Percentiles rank a stretch among this genome's conserved stretches.
Evolutionary conservation across 2,888 invertebrate species (phyloP).

Genomic region (Morpho deidamia): DNA sequence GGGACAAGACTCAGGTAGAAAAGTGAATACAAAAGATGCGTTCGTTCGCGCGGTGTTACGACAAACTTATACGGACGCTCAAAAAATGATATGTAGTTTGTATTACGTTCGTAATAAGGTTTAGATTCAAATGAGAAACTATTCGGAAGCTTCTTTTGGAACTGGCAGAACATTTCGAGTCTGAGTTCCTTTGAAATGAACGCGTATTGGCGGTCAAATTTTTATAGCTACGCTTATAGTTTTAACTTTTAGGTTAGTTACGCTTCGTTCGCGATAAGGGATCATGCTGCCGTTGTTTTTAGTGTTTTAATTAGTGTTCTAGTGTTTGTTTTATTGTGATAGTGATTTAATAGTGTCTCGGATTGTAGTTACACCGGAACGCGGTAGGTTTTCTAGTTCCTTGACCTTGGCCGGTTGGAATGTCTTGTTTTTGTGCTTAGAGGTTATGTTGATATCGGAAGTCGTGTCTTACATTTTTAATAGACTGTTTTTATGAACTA

Average conservation of each 20-base stretch:
- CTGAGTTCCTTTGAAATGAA: slow-evolving; percentile 51
- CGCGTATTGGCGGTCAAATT: slow-evolving; percentile 67
- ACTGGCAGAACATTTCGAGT: slow-evolving; percentile 35
- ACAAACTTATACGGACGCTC: slow-evolving; percentile 5
- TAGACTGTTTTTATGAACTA: background rate
- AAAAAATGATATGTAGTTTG: slow-evolving; percentile 18
- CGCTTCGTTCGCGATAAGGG: slow-evolving; percentile 42
- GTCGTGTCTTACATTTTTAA: slow-evolving; percentile 5
- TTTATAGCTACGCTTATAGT: slow-evolving; percentile 48
- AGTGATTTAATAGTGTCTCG: slow-evolving; percentile 20
- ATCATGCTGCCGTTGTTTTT: slow-evolving; percentile 35
- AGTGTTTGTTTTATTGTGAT: slow-evolving; percentile 24
- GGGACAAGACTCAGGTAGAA: slow-evolving; percentile 68
- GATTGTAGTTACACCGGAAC: slow-evolving; percentile 23
- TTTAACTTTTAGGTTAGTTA: slow-evolving; percentile 67
- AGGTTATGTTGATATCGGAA: slow-evolving; percentile 18
- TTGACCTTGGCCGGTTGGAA: slow-evolving; percentile 12
- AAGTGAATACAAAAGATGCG: slow-evolving; percentile 62
- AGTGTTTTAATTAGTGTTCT: slow-evolving; percentile 31
- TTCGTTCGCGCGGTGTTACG: slow-evolving; percentile 39
- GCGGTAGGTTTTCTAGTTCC: slow-evolving; percentile 15
- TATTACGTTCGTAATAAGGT: slow-evolving; percentile 27
- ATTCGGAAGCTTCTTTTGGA: slow-evolving; percentile 2
- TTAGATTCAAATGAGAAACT: slow-evolving; percentile 27
- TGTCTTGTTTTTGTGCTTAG: slow-evolving; percentile 8